A percentile compares a stretch with the other conserved stretches of the same genome.
Conservation (phyloP, 53 echinoderm and acorn worm genomes). For the Patiria pectinifera region DNA sequence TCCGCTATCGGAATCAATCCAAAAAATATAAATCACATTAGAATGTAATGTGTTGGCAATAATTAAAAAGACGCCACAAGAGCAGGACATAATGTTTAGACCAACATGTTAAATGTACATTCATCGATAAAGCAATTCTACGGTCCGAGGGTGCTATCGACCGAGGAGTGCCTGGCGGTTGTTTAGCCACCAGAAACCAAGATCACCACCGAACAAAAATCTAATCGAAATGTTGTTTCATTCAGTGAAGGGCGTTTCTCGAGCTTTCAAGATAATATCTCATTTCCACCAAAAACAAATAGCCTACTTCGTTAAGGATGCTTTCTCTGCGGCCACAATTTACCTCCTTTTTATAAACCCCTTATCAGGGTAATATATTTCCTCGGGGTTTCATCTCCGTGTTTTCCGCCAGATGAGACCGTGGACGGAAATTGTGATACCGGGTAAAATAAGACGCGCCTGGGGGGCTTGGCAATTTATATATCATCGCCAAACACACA, state of each 20-base stretch:
- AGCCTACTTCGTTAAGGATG: background rate
- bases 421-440: background rate
- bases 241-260: background rate
- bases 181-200: background rate
- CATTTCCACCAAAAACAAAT: background rate
- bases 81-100: no score
- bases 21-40: no score
- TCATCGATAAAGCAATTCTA: no score
- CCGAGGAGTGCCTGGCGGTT: background rate
- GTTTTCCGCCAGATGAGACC: background rate
- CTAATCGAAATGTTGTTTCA: background rate
- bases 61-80: no score
- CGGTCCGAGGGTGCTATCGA: no score
- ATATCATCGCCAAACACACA: background rate
- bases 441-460: background rate
- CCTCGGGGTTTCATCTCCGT: background rate
- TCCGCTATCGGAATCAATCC: no score
- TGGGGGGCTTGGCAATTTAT: background rate
- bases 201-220: background rate
- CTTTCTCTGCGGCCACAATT: background rate
- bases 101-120: no score
- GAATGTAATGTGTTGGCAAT: no score
- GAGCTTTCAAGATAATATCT: background rate
- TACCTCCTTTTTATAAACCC: background rate
- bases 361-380: conserved; percentile 2